Conservation (phyloP, 2,113 vertebrate genomes). For the Eudyptes chrysolophus region DNA sequence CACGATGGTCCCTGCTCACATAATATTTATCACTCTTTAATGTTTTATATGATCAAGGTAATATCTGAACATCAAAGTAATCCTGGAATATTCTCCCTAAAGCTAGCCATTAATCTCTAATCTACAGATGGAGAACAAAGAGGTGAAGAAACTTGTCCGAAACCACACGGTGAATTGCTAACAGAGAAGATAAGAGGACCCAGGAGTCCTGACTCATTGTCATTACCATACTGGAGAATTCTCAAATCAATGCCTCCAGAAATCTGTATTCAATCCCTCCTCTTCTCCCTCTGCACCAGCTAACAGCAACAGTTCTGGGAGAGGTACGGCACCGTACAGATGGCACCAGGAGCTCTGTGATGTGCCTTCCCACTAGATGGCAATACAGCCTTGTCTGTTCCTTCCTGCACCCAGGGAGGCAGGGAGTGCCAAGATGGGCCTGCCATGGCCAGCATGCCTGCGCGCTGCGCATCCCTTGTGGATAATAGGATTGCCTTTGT, state of each 20-base stretch:
- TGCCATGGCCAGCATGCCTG: neutral
- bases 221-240: conserved; percentile 39
- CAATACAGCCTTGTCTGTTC: neutral
- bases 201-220: conserved; percentile 51
- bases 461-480: neutral
- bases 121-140: conserved; percentile 26
- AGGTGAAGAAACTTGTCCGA: conserved; percentile 29
- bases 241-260: conserved; percentile 40
- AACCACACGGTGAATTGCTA: neutral
- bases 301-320: neutral
- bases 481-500: conserved; percentile 18
- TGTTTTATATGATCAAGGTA: neutral
- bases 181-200: conserved; percentile 37
- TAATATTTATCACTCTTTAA: conserved; percentile 36
- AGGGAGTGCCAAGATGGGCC: neutral
- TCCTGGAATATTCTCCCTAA: conserved; percentile 25
- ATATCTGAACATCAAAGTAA: neutral
- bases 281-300: neutral
- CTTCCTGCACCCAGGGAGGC: neutral
- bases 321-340: neutral
- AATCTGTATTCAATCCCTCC: conserved; percentile 26
- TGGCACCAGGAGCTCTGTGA: neutral
- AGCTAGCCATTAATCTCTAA: conserved; percentile 36
- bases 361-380: conserved; percentile 56
- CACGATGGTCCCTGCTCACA: neutral